Evolutionary conservation across 1,140 invertebrate species (phyloP), one percentile per base, ranked within the genome.

Genomic region (Euschistus heros): DNA sequence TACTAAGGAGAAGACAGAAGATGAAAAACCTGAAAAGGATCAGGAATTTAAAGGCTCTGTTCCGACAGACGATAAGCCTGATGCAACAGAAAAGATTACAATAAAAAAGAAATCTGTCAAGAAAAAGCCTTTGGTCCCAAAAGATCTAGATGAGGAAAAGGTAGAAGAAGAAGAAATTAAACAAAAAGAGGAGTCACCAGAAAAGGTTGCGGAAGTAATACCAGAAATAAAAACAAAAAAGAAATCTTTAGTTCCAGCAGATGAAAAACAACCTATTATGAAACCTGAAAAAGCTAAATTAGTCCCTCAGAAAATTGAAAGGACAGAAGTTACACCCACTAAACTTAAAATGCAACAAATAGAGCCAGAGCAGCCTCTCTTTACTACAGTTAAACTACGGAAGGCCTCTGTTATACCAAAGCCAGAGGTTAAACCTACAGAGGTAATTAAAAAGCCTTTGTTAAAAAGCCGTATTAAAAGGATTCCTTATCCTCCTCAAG

Each of bases 341-440:
- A 72, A 71, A 66, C 7, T 71, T n/a, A 70, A 70, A 62, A 62
- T 70, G 26, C 67, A 47, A 22, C 62, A 66, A 22, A 33, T 59
- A 13, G 73, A 78, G 61, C 63, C 77, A 65, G 76, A 78, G 63
- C 72, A 79, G 17, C 77, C 80, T n/a, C 78, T 81, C 65, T 86
- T 85, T 69, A 80, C 78, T 20, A 74, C 78, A 66, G 76, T 85
- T 15, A 85, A 86, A 77, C 74, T 87, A 44, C 86, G 83, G 70
- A 87, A 86, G 74, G 74, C 76, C 2, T 67, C 74, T 30, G 66
- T 73, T 17, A 71, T 73, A 67, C 68, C 76, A 22, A 77, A 78
- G 61, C 82, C 81, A 74, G 77, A 80, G 69, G 64, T 72, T n/a
- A 73, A 77, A 61, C 69, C 76, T 4, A 10, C 54, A 18, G 54